phyloP scores from a whole-genome alignment of 2,113 vertebrate genomes.

The Chionomys nivalis region DNA sequence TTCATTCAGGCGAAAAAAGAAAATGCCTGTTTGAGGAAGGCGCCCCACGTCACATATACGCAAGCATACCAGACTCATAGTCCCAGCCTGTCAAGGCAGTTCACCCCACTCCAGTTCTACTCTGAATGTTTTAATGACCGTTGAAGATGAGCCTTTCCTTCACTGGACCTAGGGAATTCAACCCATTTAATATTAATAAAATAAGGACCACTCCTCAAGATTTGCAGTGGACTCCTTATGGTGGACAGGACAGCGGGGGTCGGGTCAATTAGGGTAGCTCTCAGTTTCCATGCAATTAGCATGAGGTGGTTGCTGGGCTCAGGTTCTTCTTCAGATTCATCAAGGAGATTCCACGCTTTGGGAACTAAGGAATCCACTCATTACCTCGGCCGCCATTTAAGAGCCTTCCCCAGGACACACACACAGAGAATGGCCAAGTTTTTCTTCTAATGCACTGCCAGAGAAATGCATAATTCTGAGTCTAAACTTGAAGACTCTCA shows the following conservation, averaged over 20 bases:
- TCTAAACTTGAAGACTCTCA: neutral
- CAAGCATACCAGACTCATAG: neutral
- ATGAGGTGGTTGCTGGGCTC: neutral
- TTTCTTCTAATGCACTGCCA: neutral
- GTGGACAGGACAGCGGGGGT: neutral
- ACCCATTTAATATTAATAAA: conserved; percentile 59
- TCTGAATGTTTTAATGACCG: conserved; percentile 46
- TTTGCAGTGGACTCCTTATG: neutral
- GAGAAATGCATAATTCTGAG: neutral
- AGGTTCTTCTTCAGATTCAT: neutral
- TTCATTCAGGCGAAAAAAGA: neutral
- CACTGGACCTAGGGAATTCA: neutral
- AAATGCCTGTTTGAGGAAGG: neutral
- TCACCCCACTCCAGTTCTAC: neutral
- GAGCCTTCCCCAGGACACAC: neutral
- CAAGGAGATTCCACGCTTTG: neutral
- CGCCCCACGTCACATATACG: neutral
- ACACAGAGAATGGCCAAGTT: neutral
- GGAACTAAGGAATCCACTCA: neutral
- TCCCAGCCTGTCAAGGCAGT: neutral
- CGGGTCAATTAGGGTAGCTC: neutral
- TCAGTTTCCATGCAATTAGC: neutral
- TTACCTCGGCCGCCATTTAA: neutral
- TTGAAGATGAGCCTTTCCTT: neutral
- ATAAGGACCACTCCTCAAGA: conserved; percentile 51